Percentiles rank a stretch among this genome's conserved stretches.
These are phyloP conservation scores for Fragum fragum DNA, from an alignment of 2,888 invertebrate genomes.

Conservation along the genomic window DNA sequence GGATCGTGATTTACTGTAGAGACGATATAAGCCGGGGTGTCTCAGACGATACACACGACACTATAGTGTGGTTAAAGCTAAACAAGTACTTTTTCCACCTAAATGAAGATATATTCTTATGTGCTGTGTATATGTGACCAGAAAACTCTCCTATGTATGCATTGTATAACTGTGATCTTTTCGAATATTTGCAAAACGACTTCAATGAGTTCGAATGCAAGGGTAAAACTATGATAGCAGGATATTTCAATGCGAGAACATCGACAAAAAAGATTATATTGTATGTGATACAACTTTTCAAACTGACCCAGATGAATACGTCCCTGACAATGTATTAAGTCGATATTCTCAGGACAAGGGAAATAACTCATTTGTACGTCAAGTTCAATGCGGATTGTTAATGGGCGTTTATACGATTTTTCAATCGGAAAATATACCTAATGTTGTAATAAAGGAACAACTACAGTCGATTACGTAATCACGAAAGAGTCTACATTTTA, in stretches of 20 bases:
- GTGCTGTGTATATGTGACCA: constrained; percentile 5
- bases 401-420: not conserved
- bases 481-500: not conserved
- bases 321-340: not conserved
- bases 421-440: not conserved
- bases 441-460: not conserved
- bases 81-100: not conserved
- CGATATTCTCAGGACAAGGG: no score
- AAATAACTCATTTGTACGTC: constrained; percentile 15
- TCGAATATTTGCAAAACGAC: not conserved
- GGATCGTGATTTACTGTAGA: no score
- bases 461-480: constrained; percentile 8
- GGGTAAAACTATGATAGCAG: constrained; percentile 1
- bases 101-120: constrained; percentile 2
- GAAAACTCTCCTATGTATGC: not conserved
- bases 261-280: not conserved
- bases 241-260: constrained; percentile 8
- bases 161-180: not conserved
- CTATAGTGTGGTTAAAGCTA: constrained; percentile 9
- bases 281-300: no score
- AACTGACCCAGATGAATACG: not conserved
- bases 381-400: not conserved
- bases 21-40: not conserved
- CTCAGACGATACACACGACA: not conserved
- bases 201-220: not conserved